Evolutionary conservation across 30 jellyfish, hydroid and myxozoan genomes (phyloP), one percentile per base, ranked within the genome.

Genomic region (Hydra vulgaris): DNA sequence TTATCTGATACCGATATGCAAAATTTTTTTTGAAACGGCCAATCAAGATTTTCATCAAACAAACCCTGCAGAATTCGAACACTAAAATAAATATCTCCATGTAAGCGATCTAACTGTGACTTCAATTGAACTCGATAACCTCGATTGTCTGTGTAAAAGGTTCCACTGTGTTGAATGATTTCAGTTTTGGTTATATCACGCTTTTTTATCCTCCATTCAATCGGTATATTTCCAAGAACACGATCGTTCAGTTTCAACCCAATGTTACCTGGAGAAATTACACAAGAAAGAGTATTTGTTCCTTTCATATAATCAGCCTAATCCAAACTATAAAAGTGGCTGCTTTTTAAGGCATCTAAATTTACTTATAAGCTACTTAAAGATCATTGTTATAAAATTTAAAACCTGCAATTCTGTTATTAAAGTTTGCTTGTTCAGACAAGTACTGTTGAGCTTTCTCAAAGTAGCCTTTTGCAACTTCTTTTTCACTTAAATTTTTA

Each of bases 71-170:
- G 22, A 22, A 80, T 67, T 61, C 87, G 87, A 80, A 80, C 81
- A 67, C 80, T 27, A 24, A 80, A 80, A 80, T 80, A 80, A 20
- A 80, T 74, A 25, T 80, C 87, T 7, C 87, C 87, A 25, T 80
- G 87, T 22, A 80, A 82, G n/a, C 87, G 87, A 70, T 80, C 87
- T 1, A 80, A 61, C 22, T 70, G 87, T 21, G 87, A 82, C n/a
- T 74, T 74, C 40, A 80, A 66, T 22, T 80, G 87, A 16, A 70
- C 87, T 21, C 87, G 87, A 70, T 80, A 80, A 15, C 87, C 87
- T 18, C 84, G 87, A 16, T 67, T 80, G 15, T 66, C 54, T 16
- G 87, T 80, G 27, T 66, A 80, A 70, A 80, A 80, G 7, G 83
- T 70, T n/a, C 87, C 81, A 21, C 84, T 15, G 72, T 80, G 87